Evolutionary conservation across 64 coral and sea anemone species (phyloP).

Genomic region (Hydrozoanthus tunicans): DNA sequence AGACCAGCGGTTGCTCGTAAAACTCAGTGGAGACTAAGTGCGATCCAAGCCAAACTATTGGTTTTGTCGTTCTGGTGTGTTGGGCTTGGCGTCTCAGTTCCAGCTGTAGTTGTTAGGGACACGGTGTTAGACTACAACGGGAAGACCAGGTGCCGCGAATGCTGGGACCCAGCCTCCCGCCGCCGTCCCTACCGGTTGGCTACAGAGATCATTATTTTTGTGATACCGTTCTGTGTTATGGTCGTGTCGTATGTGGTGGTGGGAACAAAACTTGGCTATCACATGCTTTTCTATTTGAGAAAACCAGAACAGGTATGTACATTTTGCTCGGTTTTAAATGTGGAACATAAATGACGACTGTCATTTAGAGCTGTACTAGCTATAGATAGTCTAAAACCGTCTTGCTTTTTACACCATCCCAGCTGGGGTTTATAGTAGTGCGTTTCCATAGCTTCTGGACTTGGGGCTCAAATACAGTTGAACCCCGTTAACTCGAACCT

Average conservation of each 20-base stretch:
- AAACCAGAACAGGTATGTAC: conserved; percentile 22
- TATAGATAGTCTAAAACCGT: too few relatives aligned
- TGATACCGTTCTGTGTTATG: conserved; percentile 62
- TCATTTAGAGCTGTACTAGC: too few relatives aligned
- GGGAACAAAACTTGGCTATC: conserved; percentile 37
- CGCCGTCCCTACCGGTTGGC: conserved; percentile 33
- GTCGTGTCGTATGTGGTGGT: conserved; percentile 49
- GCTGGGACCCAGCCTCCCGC: conserved; percentile 24
- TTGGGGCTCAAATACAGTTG: too few relatives aligned
- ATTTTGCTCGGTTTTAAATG: neutral
- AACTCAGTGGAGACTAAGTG: conserved; percentile 10
- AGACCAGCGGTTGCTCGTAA: neutral
- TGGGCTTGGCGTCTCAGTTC: conserved; percentile 44
- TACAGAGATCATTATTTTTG: conserved; percentile 49
- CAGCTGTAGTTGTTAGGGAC: conserved; percentile 21
- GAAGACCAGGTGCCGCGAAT: conserved; percentile 18
- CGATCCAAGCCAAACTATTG: conserved; percentile 15
- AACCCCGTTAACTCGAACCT: too few relatives aligned
- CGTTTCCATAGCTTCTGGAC: too few relatives aligned
- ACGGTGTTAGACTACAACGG: conserved; percentile 15
- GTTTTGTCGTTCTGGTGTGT: conserved; percentile 44
- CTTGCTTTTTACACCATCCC: too few relatives aligned
- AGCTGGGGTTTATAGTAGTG: too few relatives aligned
- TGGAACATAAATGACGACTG: neutral
- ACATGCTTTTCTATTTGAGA: neutral